Evolutionary conservation across 2,797 vertebrate species (phyloP).

Genomic region (Iguana delicatissima): DNA sequence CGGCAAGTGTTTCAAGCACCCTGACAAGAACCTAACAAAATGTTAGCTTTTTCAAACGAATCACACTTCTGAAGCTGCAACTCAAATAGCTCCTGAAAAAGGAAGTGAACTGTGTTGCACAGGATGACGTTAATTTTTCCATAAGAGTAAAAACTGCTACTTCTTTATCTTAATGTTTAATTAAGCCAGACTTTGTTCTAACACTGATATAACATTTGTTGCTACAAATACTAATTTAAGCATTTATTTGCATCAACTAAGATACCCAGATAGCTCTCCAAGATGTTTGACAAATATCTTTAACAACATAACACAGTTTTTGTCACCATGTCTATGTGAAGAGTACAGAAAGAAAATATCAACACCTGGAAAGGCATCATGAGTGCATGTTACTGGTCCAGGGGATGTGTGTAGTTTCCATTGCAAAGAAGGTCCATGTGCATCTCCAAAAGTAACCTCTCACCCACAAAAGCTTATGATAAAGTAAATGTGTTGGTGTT

Average conservation of each 20-base stretch:
- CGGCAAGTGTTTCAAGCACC: conserved; percentile 20
- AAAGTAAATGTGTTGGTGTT: not conserved
- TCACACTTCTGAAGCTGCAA: conserved; percentile 42
- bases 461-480: not conserved
- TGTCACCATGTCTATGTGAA: not conserved
- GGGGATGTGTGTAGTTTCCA: not conserved
- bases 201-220: conserved; percentile 29
- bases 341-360: conserved; percentile 7
- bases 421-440: not conserved
- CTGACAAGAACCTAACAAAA: conserved; percentile 17
- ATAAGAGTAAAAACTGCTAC: conserved; percentile 28
- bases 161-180: conserved; percentile 33
- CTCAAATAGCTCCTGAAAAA: not conserved
- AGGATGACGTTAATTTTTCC: conserved; percentile 27
- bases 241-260: conserved; percentile 42
- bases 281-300: conserved; percentile 25
- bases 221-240: conserved; percentile 46
- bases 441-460: not conserved
- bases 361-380: conserved; percentile 18
- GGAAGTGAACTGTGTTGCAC: conserved; percentile 21
- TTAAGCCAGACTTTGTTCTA: conserved; percentile 43
- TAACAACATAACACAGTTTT: conserved; percentile 21
- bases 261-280: conserved; percentile 24
- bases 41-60: conserved; percentile 25
- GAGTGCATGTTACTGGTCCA: not conserved